These are phyloP conservation scores for Drosophila rhopaloa DNA, from an alignment of 1,140 invertebrate species.

Conservation along the genomic window DNA sequence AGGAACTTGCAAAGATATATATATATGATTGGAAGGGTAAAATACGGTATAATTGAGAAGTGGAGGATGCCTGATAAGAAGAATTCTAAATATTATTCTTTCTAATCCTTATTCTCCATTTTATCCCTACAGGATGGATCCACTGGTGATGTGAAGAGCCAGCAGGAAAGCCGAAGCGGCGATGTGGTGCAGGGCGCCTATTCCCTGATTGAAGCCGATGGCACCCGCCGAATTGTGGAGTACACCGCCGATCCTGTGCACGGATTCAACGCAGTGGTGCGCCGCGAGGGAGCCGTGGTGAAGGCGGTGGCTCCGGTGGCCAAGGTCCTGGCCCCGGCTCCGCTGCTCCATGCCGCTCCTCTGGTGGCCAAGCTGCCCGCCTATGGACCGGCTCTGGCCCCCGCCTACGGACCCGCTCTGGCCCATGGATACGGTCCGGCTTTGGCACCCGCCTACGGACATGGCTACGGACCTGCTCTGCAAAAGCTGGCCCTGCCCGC, in stretches of 20 bases:
- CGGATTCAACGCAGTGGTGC: conserved; percentile 86
- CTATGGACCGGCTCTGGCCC: conserved; percentile 43
- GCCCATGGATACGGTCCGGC: conserved; percentile 30
- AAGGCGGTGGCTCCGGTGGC: conserved; percentile 81
- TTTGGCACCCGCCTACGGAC: conserved; percentile 27
- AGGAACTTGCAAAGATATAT: too few relatives aligned
- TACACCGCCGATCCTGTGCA: conserved; percentile 86
- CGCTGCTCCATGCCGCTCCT: conserved; percentile 67
- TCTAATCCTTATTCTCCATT: too few relatives aligned
- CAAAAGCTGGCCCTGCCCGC: conserved; percentile 45
- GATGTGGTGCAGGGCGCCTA: conserved; percentile 87
- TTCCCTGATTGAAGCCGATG: conserved; percentile 87
- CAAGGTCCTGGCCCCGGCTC: conserved; percentile 77
- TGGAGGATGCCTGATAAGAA: too few relatives aligned
- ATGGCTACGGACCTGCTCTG: conserved; percentile 26
- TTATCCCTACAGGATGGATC: conserved; percentile 84
- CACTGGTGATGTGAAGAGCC: conserved; percentile 87
- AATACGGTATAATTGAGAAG: too few relatives aligned
- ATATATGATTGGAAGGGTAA: too few relatives aligned
- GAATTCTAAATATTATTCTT: background rate
- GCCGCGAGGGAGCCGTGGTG: conserved; percentile 84
- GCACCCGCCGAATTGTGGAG: conserved; percentile 86
- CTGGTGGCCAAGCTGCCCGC: conserved; percentile 61
- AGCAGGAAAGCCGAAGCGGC: conserved; percentile 86
- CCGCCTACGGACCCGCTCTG: conserved; percentile 24